Conservation (phyloP, 2,888 invertebrate genomes). For the Drosophila neonasuta region DNA sequence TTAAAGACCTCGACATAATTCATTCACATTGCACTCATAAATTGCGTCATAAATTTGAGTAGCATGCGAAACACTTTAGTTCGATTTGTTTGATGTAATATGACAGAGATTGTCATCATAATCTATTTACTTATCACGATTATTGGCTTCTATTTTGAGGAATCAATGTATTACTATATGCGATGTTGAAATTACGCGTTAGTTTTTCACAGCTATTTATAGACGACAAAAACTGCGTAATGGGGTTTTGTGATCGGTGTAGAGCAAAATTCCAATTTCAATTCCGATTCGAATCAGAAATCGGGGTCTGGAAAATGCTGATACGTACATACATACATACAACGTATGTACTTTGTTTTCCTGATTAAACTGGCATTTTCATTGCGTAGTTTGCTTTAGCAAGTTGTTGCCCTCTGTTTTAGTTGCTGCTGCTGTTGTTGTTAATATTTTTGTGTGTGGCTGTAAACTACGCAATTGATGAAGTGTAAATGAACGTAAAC, state of each 20-base stretch:
- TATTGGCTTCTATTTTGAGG: slow-evolving; percentile 24
- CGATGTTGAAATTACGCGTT: slow-evolving; percentile 60
- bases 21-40: not conserved
- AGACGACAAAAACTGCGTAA: slow-evolving; percentile 58
- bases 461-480: slow-evolving; percentile 74
- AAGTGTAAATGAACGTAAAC: slow-evolving; percentile 71
- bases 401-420: slow-evolving; percentile 40
- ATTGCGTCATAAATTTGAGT: not conserved
- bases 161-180: slow-evolving; percentile 11
- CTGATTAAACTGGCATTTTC: slow-evolving; percentile 52
- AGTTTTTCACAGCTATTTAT: slow-evolving; percentile 38
- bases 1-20: no score
- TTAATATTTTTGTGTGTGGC: slow-evolving; percentile 27
- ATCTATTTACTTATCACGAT: slow-evolving; percentile 20
- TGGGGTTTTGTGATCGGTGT: slow-evolving; percentile 24
- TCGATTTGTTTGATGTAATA: not conserved
- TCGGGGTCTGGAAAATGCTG: slow-evolving; percentile 21
- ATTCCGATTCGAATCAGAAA: not conserved
- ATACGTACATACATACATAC: not conserved
- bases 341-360: slow-evolving; percentile 3
- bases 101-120: slow-evolving; percentile 15
- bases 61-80: not conserved
- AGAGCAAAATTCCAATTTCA: not conserved
- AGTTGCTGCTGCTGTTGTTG: slow-evolving; percentile 18
- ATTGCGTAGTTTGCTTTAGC: slow-evolving; percentile 52